A percentile compares a stretch with the other conserved stretches of the same genome.
These are phyloP conservation scores for Ariolimax columbianus DNA, from an alignment of 2,888 invertebrate species.

Conservation along the genomic window DNA sequence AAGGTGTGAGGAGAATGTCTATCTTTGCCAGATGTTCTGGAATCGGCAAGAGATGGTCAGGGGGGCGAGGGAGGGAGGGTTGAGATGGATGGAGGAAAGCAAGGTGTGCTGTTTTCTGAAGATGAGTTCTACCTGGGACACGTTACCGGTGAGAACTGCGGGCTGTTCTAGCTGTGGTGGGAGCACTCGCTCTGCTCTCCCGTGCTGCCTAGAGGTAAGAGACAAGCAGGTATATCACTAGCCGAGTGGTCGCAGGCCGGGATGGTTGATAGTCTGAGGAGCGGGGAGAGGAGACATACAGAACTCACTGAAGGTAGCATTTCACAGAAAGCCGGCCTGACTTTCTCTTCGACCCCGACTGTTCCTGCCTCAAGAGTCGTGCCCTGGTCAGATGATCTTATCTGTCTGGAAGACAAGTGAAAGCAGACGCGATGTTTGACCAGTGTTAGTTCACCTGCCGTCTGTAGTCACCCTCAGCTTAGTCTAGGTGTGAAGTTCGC, in stretches of 20 bases:
- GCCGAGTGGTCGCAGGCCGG: conserved; percentile 35
- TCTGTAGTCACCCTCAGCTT: conserved; percentile 25
- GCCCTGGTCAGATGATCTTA: conserved; percentile 10
- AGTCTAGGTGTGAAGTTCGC: background rate
- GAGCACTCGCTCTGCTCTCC: conserved; percentile 9
- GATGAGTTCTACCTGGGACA: background rate
- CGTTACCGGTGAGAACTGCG: conserved; percentile 8
- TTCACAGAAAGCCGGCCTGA: conserved; percentile 18
- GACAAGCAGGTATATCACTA: conserved; percentile 33
- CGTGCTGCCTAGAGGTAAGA: background rate
- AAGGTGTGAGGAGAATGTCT: background rate
- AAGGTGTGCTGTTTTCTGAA: background rate
- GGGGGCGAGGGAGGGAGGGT: background rate
- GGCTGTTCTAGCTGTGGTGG: background rate
- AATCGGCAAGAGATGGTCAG: background rate
- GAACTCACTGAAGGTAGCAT: conserved; percentile 4
- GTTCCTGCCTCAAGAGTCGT: background rate
- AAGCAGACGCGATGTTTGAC: background rate
- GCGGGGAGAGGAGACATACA: background rate
- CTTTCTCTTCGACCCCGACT: background rate
- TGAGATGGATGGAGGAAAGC: background rate
- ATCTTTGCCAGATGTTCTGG: background rate
- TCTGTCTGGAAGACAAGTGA: too few species aligned
- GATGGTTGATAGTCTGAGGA: background rate
- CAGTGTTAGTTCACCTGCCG: conserved; percentile 6